These are phyloP conservation scores for Blastobasis adustella DNA, from an alignment of 2,888 invertebrate species.

Conservation along the genomic window DNA sequence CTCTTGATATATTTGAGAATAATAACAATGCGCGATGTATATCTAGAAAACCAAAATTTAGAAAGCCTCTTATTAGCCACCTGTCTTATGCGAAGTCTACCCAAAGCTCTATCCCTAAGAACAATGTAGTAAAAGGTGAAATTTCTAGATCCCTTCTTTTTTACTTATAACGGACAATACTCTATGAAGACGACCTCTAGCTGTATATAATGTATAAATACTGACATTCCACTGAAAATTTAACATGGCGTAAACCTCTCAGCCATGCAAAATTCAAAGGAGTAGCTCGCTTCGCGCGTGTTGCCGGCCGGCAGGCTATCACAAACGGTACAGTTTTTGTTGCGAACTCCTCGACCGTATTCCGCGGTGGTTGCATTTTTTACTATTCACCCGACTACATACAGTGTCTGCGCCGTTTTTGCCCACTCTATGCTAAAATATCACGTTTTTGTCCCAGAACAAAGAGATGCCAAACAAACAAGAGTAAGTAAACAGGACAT, in stretches of 20 bases:
- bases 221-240: background rate
- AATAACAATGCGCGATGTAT: too few species aligned
- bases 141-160: too few species aligned
- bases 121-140: too few species aligned
- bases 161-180: too few species aligned
- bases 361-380: conserved; percentile 9
- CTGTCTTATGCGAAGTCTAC: too few species aligned
- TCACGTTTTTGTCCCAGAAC: conserved; percentile 10
- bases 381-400: conserved; percentile 1
- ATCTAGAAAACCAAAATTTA: too few species aligned
- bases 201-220: background rate
- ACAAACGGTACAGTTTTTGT: conserved; percentile 1
- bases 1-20: too few species aligned
- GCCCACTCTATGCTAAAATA: conserved; percentile 7
- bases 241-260: too few species aligned
- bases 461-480: conserved; percentile 10
- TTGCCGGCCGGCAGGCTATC: background rate
- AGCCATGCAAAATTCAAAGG: too few species aligned
- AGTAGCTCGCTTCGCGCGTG: background rate
- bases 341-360: conserved; percentile 3
- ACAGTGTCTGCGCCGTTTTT: conserved; percentile 3
- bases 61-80: too few species aligned
- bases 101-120: too few species aligned
- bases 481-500: conserved; percentile 6
- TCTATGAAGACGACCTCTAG: too few species aligned